Evolutionary conservation across 2,888 invertebrate genomes (phyloP).

Genomic region (Penaeus monodon): DNA sequence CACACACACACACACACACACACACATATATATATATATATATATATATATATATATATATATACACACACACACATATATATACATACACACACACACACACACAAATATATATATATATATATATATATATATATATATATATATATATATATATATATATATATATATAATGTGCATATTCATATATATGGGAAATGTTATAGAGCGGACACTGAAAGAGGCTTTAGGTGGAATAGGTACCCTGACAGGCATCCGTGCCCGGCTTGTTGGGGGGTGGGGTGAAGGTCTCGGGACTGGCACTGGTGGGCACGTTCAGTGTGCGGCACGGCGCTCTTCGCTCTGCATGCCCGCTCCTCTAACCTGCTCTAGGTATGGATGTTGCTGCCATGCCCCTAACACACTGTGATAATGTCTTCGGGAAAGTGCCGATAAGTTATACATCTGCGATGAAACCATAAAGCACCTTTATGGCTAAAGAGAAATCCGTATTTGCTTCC

Average conservation of each 20-base stretch:
- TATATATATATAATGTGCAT: slow-evolving; percentile 12
- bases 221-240: not conserved
- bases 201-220: not conserved
- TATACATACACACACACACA: not conserved
- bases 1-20: not conserved
- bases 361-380: slow-evolving; percentile 51
- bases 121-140: not conserved
- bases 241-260: not conserved
- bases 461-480: too few relatives aligned
- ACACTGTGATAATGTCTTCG: too few relatives aligned
- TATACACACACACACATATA: not conserved
- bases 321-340: slow-evolving; percentile 39
- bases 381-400: too few relatives aligned
- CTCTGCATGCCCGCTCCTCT: slow-evolving; percentile 53
- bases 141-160: slow-evolving; percentile 11
- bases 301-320: slow-evolving; percentile 33
- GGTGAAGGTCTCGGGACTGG: not conserved
- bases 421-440: too few relatives aligned
- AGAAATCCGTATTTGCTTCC: too few relatives aligned
- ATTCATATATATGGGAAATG: not conserved
- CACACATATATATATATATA: too few relatives aligned
- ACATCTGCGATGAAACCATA: too few relatives aligned
- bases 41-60: too few relatives aligned
- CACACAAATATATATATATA: not conserved
- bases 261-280: not conserved